Conservation (phyloP, 2,888 invertebrate species). For the Drosophila stalkeri region DNA sequence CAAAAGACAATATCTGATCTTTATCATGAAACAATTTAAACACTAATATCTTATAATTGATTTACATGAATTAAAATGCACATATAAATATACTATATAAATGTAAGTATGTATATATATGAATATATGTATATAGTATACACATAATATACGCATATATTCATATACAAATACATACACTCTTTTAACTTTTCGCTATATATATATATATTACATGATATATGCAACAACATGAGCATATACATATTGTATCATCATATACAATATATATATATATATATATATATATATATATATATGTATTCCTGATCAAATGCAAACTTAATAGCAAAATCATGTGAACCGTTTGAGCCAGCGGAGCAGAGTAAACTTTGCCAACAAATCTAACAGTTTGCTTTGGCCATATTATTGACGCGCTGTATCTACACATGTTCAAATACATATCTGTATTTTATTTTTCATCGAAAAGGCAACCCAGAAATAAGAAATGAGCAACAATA, state of each 20-base stretch:
- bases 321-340: slow-evolving; percentile 9
- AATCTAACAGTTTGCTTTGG: slow-evolving; percentile 23
- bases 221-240: background rate
- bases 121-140: too few relatives aligned
- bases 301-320: background rate
- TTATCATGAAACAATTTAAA: too few relatives aligned
- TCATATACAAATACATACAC: too few relatives aligned
- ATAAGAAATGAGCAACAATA: slow-evolving; percentile 55
- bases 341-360: background rate
- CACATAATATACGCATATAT: too few relatives aligned
- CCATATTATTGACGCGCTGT: slow-evolving; percentile 39
- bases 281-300: background rate
- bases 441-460: slow-evolving; percentile 26
- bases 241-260: background rate
- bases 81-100: too few relatives aligned
- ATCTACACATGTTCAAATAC: slow-evolving; percentile 13
- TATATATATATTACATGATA: background rate
- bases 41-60: too few relatives aligned
- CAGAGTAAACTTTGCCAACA: slow-evolving; percentile 30
- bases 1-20: too few relatives aligned
- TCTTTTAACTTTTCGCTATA: background rate
- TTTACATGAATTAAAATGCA: too few relatives aligned
- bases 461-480: slow-evolving; percentile 54
- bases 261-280: too few relatives aligned
- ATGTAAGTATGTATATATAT: too few relatives aligned